Evolutionary conservation across 2,888 invertebrate genomes (phyloP).

Genomic region (Hypsopygia costalis): DNA sequence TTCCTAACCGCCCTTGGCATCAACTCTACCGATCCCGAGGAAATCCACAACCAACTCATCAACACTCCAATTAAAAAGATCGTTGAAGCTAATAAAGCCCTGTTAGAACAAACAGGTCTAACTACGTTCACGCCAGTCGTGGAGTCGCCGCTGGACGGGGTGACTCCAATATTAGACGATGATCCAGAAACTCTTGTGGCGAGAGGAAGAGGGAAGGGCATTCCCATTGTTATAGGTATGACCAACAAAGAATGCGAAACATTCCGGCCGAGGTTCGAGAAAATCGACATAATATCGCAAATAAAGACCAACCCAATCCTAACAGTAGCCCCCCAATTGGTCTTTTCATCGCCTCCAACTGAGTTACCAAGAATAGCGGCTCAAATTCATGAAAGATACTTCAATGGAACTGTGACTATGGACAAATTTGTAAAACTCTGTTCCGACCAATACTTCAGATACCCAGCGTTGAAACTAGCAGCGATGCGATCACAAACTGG

Average conservation of each 20-base stretch:
- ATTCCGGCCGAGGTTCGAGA: constrained; percentile 11
- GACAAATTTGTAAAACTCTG: constrained; percentile 17
- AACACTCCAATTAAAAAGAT: constrained; percentile 21
- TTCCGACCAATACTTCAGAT: constrained; percentile 21
- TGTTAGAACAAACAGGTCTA: constrained; percentile 19
- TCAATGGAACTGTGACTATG: constrained; percentile 17
- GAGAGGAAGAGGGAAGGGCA: constrained; percentile 23
- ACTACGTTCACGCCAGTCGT: constrained; percentile 25
- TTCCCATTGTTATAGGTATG: constrained; percentile 27
- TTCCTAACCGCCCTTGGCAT: constrained; percentile 52
- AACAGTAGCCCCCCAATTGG: constrained; percentile 13
- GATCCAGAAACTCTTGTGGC: constrained; percentile 26
- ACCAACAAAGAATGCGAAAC: constrained; percentile 22
- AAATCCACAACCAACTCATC: constrained; percentile 19
- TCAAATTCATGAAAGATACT: constrained; percentile 15
- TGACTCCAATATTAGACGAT: constrained; percentile 27
- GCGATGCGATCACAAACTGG: constrained; percentile 13
- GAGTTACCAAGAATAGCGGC: constrained; percentile 9
- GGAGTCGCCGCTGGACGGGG: constrained; percentile 20
- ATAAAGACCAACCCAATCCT: constrained; percentile 14
- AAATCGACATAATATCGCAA: constrained; percentile 12
- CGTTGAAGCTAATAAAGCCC: constrained; percentile 18
- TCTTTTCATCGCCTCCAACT: constrained; percentile 9
- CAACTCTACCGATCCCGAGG: constrained; percentile 22
- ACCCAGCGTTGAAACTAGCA: constrained; percentile 23